Percentiles rank a stretch among this genome's conserved stretches.
phyloP scores from a whole-genome alignment of 2,113 vertebrate species.

The Chloropsis cyanopogon region DNA sequence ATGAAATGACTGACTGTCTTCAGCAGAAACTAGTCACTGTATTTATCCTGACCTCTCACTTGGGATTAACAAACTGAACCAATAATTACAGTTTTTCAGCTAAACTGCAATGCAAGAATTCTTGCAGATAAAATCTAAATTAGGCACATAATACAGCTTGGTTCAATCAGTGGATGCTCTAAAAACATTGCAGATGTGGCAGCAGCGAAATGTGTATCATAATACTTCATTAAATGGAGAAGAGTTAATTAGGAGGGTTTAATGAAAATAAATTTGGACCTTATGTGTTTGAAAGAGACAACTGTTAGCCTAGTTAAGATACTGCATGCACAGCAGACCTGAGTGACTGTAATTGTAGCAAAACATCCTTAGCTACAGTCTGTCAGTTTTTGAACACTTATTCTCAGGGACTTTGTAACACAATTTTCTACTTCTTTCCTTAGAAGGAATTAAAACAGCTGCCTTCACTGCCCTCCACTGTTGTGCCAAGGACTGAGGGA shows the following conservation, averaged over 20 bases:
- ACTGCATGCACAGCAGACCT: neutral
- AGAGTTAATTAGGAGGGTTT: neutral
- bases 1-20: neutral
- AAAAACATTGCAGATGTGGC: neutral
- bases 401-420: neutral
- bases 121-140: neutral
- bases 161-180: neutral
- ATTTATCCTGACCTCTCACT: neutral
- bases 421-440: neutral
- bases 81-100: neutral
- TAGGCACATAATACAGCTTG: neutral
- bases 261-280: neutral
- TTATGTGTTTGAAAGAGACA: neutral
- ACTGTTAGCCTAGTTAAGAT: neutral
- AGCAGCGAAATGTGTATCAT: neutral
- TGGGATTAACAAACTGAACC: neutral
- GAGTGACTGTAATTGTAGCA: neutral
- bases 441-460: conserved; percentile 50
- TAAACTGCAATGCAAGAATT: neutral
- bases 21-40: neutral
- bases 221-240: neutral
- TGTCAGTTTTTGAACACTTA: neutral
- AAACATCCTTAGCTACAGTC: neutral
- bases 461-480: conserved; percentile 45
- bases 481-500: conserved; percentile 51